Evolutionary conservation across 2,797 vertebrate species (phyloP), one percentile per base, ranked within the genome.

Genomic region (Vespertilio murinus): DNA sequence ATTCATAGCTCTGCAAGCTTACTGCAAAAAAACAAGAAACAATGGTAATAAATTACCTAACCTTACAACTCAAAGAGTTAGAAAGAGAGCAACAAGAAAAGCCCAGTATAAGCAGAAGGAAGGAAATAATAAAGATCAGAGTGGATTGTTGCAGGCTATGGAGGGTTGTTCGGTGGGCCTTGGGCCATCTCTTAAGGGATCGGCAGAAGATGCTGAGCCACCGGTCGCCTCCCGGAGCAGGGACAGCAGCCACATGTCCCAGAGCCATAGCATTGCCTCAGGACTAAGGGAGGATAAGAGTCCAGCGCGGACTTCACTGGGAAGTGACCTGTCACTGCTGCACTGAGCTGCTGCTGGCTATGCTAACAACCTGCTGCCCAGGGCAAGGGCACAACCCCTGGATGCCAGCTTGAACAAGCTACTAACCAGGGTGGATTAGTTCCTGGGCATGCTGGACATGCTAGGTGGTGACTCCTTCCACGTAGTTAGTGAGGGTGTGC

Each of bases 361-460:
- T 81, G 98, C 99, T 25, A 96, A 98, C 18, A 99, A 98, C 97
- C 97, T 99, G 92, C 98, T 98, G 13, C 98, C 97, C 45, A 13
- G 13, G 45, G 45, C 42, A 0, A 96, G 95, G 47, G 97, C 98
- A 11, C 64, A 88, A 69, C 92, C 94, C 9, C 88, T 96, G 88
- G 94, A 94, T 91, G 89, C 95, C 96, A 99, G 98, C 94, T 97
- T 99, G 38, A 99, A 99, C 90, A 99, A 99, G 94, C 98, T 99
- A 98, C 98, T 99, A 78, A 98, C 99, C 3, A 98, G 99, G 96
- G 99, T 99, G 88, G 99, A 99, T 97, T 99, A 99, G 97, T 99
- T 99, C 97, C 99, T 99, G 94, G 99, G 99, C 86, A 99, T 99
- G 99, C 97, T 99, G 94, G 99, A 99, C 96, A 99, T 99, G 99